A percentile compares a stretch with the other conserved stretches of the same genome.
phyloP scores from a whole-genome alignment of 1,140 invertebrate genomes.

The Drosophila truncata region DNA sequence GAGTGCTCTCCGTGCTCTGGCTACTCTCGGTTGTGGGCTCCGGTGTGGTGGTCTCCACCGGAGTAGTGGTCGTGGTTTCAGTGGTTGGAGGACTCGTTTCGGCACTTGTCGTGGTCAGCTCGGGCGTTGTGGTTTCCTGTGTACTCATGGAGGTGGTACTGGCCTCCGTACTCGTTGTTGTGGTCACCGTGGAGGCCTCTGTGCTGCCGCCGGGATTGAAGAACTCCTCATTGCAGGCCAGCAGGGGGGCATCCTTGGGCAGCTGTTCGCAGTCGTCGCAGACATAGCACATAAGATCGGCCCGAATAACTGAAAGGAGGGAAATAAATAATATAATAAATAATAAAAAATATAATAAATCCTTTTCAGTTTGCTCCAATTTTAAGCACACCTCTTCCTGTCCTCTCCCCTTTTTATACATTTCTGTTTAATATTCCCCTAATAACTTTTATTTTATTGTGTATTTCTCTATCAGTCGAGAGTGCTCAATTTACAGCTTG shows the following conservation, averaged over 20 bases:
- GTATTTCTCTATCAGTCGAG: constrained; percentile 41
- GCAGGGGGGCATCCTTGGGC: constrained; percentile 56
- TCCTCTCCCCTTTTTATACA: not conserved
- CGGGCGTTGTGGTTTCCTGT: constrained; percentile 5
- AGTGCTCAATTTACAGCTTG: constrained; percentile 71
- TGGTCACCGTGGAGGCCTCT: constrained; percentile 63
- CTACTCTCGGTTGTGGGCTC: constrained; percentile 31
- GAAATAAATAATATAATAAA: not conserved
- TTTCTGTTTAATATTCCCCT: not conserved
- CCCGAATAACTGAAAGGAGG: constrained; percentile 39
- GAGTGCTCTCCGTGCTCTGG: constrained; percentile 29
- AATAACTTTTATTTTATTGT: not conserved
- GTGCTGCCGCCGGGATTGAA: constrained; percentile 71
- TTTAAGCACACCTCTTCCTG: constrained; percentile 4
- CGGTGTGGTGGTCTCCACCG: constrained; percentile 17
- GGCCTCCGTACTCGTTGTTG: constrained; percentile 40
- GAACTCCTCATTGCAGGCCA: constrained; percentile 71
- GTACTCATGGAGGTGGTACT: constrained; percentile 26
- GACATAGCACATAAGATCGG: constrained; percentile 80
- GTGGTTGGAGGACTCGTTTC: constrained; percentile 15
- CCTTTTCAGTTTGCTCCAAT: not conserved
- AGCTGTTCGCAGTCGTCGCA: constrained; percentile 67
- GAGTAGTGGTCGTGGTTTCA: constrained; percentile 24
- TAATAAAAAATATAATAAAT: not conserved
- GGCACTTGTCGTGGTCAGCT: constrained; percentile 1